A percentile compares a stretch with the other conserved stretches of the same genome.
These are phyloP conservation scores for Pantherophis vulpinus DNA, from an alignment of 2,797 vertebrate genomes.

Conservation along the genomic window DNA sequence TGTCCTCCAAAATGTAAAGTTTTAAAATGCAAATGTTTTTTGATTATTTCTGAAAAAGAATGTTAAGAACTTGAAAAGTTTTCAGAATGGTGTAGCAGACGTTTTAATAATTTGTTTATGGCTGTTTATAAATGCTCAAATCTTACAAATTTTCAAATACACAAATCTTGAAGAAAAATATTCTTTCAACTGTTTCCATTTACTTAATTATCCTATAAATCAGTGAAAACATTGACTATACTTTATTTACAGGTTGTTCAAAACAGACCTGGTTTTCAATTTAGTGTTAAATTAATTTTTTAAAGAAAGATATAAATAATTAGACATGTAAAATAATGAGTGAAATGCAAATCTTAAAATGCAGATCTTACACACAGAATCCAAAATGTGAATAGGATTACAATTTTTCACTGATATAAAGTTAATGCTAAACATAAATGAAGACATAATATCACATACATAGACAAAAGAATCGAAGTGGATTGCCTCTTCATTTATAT, in stretches of 20 bases:
- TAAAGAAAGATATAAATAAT: background rate
- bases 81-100: background rate
- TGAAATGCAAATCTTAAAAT: background rate
- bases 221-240: background rate
- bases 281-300: background rate
- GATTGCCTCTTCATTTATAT: slow-evolving; percentile 14
- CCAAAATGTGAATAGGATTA: background rate
- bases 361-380: background rate
- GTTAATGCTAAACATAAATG: slow-evolving; percentile 21
- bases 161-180: background rate
- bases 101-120: background rate
- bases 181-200: background rate
- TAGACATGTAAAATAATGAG: background rate
- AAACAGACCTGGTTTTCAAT: background rate
- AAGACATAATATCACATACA: background rate
- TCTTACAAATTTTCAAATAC: background rate
- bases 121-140: background rate
- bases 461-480: slow-evolving; percentile 19
- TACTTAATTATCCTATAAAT: background rate
- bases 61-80: background rate
- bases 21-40: background rate
- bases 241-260: background rate
- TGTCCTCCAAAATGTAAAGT: background rate
- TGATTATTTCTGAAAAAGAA: background rate
- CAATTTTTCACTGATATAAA: slow-evolving; percentile 8